Evolutionary conservation across 2,113 vertebrate species (phyloP).

Genomic region (Sardina pilchardus): DNA sequence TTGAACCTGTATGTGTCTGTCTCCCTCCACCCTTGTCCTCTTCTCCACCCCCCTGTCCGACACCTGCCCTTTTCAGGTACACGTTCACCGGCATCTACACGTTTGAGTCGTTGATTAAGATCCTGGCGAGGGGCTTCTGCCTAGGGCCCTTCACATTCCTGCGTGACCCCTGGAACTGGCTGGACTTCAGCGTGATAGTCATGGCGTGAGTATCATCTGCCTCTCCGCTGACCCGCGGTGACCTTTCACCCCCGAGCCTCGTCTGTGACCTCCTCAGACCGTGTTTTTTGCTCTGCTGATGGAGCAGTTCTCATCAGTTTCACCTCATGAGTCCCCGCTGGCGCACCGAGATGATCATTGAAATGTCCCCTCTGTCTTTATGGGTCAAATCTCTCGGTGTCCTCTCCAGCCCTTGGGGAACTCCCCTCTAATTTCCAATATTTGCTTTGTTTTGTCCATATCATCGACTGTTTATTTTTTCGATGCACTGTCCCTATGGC

Average conservation of each 20-base stretch:
- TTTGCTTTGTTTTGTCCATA: conserved; percentile 2
- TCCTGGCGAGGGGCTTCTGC: conserved; percentile 94
- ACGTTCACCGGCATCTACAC: conserved; percentile 99
- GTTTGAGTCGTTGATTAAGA: conserved; percentile 97
- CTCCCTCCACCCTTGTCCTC: neutral
- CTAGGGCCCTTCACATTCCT: conserved; percentile 95
- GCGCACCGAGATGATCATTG: neutral
- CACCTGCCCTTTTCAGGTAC: conserved; percentile 77
- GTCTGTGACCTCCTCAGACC: neutral
- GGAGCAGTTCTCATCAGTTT: conserved; percentile 4
- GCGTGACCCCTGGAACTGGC: conserved; percentile 97
- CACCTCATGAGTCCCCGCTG: neutral
- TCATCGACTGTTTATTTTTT: neutral
- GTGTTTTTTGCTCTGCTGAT: neutral
- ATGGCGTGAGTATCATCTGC: conserved; percentile 91
- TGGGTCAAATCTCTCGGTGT: neutral
- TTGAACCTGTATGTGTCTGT: neutral
- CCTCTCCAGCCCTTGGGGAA: neutral
- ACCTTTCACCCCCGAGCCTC: conserved; percentile 5
- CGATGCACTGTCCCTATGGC: neutral
- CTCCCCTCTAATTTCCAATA: neutral
- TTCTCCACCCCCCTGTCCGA: conserved; percentile 40
- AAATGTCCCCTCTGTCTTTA: neutral
- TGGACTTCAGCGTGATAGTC: conserved; percentile 96
- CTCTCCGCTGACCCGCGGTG: neutral